A percentile compares a stretch with the other conserved stretches of the same genome.
These are phyloP conservation scores for Sylvietta virens DNA, from an alignment of 2,113 vertebrate genomes.

Conservation along the genomic window DNA sequence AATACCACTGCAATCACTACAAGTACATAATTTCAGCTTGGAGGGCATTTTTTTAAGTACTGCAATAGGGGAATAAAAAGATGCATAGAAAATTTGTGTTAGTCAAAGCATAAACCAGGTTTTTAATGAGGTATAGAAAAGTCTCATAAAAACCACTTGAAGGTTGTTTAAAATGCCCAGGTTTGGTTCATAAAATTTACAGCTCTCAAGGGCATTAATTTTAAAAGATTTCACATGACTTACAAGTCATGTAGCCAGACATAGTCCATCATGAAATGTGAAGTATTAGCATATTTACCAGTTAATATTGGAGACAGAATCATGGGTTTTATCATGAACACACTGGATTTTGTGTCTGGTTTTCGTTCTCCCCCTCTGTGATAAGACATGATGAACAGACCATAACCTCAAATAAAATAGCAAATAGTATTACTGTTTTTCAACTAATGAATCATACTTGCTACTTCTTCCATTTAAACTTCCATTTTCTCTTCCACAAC, in stretches of 20 bases:
- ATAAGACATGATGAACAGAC: not conserved
- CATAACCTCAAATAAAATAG: not conserved
- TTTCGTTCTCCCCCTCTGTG: not conserved
- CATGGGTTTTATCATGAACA: not conserved
- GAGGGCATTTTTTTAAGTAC: not conserved
- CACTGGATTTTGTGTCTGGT: rapidly evolving
- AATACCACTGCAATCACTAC: not conserved
- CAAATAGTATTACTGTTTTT: not conserved
- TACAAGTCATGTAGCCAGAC: not conserved
- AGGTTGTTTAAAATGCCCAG: not conserved
- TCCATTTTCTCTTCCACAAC: not conserved
- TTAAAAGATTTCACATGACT: not conserved
- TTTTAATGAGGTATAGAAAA: not conserved
- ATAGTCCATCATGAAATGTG: not conserved
- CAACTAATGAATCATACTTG: not conserved
- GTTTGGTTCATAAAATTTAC: not conserved
- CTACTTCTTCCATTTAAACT: not conserved
- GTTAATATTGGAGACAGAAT: not conserved
- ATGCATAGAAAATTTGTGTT: not conserved
- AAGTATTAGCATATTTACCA: not conserved
- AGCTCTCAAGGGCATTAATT: not conserved
- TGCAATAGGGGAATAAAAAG: not conserved
- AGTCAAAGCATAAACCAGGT: not conserved
- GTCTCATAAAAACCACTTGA: not conserved
- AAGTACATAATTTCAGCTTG: not conserved